Conservation (phyloP, 1,140 invertebrate genomes). For the Saccostrea glomerata region DNA sequence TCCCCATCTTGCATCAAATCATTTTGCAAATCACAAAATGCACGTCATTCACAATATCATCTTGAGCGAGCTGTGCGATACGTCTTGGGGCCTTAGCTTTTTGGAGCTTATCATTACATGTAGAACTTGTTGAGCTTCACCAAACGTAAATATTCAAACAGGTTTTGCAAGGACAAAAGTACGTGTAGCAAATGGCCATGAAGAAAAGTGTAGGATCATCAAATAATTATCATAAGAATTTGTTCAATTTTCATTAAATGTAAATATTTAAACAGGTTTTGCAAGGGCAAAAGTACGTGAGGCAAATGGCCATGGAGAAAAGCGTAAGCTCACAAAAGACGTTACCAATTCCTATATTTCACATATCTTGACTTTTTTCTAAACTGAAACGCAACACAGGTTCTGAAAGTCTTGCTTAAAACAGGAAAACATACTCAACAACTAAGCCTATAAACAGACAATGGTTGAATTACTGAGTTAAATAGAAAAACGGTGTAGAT, state of each 20-base stretch:
- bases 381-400: background rate
- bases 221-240: too few species aligned
- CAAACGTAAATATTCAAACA: slow-evolving; percentile 36
- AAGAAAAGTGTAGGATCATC: slow-evolving; percentile 34
- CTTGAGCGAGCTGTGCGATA: background rate
- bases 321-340: slow-evolving; percentile 40
- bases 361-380: background rate
- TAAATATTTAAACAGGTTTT: slow-evolving; percentile 56
- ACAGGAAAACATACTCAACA: too few species aligned
- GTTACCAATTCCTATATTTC: background rate
- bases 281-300: slow-evolving; percentile 64
- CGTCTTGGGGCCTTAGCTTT: slow-evolving; percentile 21
- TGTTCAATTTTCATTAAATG: background rate
- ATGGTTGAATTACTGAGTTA: too few species aligned
- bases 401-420: background rate
- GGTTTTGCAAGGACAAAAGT: slow-evolving; percentile 66
- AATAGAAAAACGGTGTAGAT: too few species aligned
- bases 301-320: slow-evolving; percentile 42
- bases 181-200: slow-evolving; percentile 51
- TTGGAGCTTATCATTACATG: background rate
- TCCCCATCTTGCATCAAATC: too few species aligned
- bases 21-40: too few species aligned
- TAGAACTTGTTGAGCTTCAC: background rate
- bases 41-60: background rate
- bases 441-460: too few species aligned